Conservation (phyloP, 2,888 invertebrate genomes). For the Nezara viridula region DNA sequence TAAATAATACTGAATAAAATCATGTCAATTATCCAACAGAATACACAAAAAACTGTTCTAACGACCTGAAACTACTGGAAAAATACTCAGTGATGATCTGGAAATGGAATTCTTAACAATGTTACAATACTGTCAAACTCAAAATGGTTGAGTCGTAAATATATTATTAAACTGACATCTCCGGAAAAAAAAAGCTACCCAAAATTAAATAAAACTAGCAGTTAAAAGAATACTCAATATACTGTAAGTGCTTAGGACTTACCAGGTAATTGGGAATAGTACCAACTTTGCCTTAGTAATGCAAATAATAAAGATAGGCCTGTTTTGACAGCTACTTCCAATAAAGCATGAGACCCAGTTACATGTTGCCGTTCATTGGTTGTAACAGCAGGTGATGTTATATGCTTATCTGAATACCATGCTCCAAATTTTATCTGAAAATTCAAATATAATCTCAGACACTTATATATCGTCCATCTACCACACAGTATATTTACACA, state of each 20-base stretch:
- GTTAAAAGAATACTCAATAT: too few relatives aligned
- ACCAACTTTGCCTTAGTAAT: constrained; percentile 75
- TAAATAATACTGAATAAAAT: neutral
- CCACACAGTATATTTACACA: neutral
- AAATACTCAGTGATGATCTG: neutral
- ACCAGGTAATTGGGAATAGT: constrained; percentile 69
- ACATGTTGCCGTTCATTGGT: constrained; percentile 61
- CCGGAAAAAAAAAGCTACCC: neutral
- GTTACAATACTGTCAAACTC: neutral
- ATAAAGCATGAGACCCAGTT: constrained; percentile 72
- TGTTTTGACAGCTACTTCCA: constrained; percentile 76
- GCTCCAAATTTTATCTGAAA: constrained; percentile 49
- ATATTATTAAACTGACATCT: neutral
- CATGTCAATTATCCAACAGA: too few relatives aligned
- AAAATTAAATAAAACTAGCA: neutral
- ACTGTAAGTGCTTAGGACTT: constrained; percentile 60
- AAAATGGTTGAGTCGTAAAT: neutral
- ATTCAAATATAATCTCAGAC: neutral
- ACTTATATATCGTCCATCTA: neutral
- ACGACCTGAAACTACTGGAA: neutral
- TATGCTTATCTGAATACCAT: constrained; percentile 36
- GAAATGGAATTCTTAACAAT: neutral
- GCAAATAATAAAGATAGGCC: constrained; percentile 75
- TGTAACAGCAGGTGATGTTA: constrained; percentile 27
- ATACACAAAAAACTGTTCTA: neutral